Percentiles rank a stretch among this genome's conserved stretches.
phyloP scores from a whole-genome alignment of 2,888 invertebrate species.

The Eupsilia transversa region DNA sequence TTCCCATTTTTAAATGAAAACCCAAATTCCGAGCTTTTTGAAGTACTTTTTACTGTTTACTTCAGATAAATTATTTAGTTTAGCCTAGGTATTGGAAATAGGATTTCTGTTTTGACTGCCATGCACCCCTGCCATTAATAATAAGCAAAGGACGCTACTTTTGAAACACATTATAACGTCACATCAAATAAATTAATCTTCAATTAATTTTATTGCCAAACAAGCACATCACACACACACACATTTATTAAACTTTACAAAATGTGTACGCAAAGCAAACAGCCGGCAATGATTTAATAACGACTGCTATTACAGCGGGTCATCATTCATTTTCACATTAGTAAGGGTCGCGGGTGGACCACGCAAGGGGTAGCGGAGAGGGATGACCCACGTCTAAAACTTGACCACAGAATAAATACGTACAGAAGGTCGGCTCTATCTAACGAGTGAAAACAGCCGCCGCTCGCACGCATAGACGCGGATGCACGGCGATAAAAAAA shows the following conservation, averaged over 20 bases:
- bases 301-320: slow-evolving; percentile 76
- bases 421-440: slow-evolving; percentile 16
- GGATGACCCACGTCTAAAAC: slow-evolving; percentile 60
- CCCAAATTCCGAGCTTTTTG: neutral
- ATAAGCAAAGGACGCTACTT: neutral
- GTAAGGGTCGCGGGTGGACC: slow-evolving; percentile 60
- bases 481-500: neutral
- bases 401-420: slow-evolving; percentile 11
- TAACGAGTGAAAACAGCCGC: neutral
- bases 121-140: neutral
- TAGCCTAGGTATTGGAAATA: neutral
- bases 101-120: neutral
- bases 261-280: slow-evolving; percentile 49
- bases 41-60: too few relatives aligned
- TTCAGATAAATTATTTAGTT: neutral
- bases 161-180: neutral
- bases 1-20: neutral
- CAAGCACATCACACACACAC: neutral
- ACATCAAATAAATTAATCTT: neutral
- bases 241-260: slow-evolving; percentile 9
- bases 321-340: slow-evolving; percentile 83
- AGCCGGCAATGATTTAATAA: slow-evolving; percentile 77
- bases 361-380: slow-evolving; percentile 34
- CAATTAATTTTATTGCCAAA: neutral
- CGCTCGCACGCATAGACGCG: neutral